These are phyloP conservation scores for Orchestes rusci DNA, from an alignment of 2,888 invertebrate species.

Conservation along the genomic window DNA sequence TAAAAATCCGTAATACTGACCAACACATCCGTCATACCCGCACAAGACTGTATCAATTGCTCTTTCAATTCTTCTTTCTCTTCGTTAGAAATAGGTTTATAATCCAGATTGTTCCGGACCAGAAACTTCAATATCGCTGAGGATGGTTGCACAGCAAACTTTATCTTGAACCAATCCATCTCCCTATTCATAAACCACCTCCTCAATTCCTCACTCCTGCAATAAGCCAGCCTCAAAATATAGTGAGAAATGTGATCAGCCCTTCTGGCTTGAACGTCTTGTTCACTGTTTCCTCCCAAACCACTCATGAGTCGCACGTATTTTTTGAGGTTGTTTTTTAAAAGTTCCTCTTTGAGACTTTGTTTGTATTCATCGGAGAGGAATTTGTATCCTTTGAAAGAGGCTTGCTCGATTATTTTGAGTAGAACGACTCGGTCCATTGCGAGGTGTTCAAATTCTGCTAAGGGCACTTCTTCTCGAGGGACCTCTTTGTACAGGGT, in stretches of 20 bases:
- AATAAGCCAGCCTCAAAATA: slow-evolving; percentile 85
- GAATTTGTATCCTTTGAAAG: slow-evolving; percentile 54
- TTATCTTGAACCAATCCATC: slow-evolving; percentile 79
- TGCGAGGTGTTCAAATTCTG: slow-evolving; percentile 84
- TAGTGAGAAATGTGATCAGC: slow-evolving; percentile 91
- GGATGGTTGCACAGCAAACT: slow-evolving; percentile 53
- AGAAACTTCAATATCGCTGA: slow-evolving; percentile 60
- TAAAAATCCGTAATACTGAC: slow-evolving; percentile 58
- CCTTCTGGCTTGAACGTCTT: slow-evolving; percentile 59
- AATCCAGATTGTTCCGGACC: slow-evolving; percentile 56
- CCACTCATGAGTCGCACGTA: slow-evolving; percentile 54
- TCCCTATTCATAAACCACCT: slow-evolving; percentile 87
- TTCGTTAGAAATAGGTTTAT: slow-evolving; percentile 57
- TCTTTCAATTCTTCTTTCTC: slow-evolving; percentile 59
- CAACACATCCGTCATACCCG: slow-evolving; percentile 48
- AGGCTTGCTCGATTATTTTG: slow-evolving; percentile 68
- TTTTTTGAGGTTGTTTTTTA: slow-evolving; percentile 59
- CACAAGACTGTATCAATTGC: slow-evolving; percentile 55
- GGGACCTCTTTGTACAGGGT: slow-evolving; percentile 76
- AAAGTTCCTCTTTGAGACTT: slow-evolving; percentile 57
- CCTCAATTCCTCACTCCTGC: slow-evolving; percentile 75
- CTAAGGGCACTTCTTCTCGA: slow-evolving; percentile 60
- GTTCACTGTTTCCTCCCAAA: slow-evolving; percentile 46
- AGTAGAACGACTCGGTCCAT: slow-evolving; percentile 75
- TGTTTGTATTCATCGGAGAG: slow-evolving; percentile 62